phyloP scores from a whole-genome alignment of 2,797 vertebrate genomes.

The Octomys mimax region DNA sequence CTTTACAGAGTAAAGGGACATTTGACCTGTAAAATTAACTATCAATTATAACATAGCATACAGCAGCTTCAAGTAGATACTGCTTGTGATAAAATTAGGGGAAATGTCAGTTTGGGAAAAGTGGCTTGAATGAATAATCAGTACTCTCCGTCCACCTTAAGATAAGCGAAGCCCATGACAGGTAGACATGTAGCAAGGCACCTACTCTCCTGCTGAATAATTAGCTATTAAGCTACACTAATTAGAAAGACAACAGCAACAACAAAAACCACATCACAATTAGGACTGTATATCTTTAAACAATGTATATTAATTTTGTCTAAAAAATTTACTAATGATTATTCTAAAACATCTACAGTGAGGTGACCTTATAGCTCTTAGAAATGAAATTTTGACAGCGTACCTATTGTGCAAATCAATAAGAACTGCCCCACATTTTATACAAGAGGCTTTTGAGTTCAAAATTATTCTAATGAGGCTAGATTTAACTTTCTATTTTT shows the following conservation, averaged over 20 bases:
- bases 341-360: conserved; percentile 68
- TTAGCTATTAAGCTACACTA: conserved; percentile 34
- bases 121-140: conserved; percentile 59
- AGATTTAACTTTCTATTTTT: conserved; percentile 69
- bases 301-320: conserved; percentile 61
- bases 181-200: conserved; percentile 4
- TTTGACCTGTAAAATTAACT: conserved; percentile 23
- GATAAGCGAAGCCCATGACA: conserved; percentile 38
- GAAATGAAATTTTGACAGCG: conserved; percentile 68
- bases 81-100: conserved; percentile 63
- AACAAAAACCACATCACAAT: conserved; percentile 22
- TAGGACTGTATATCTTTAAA: conserved; percentile 69
- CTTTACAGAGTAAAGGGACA: neutral
- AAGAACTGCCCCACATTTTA: conserved; percentile 64
- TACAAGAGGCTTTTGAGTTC: conserved; percentile 48
- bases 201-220: conserved; percentile 46
- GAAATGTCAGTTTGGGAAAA: conserved; percentile 57
- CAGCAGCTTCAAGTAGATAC: neutral
- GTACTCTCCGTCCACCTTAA: neutral
- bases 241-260: conserved; percentile 10
- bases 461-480: conserved; percentile 66
- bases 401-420: conserved; percentile 79
- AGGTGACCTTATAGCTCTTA: conserved; percentile 66
- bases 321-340: conserved; percentile 66
- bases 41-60: neutral